Conservation (phyloP, 2,888 invertebrate genomes). For the Meiosimyza decipiens region DNA sequence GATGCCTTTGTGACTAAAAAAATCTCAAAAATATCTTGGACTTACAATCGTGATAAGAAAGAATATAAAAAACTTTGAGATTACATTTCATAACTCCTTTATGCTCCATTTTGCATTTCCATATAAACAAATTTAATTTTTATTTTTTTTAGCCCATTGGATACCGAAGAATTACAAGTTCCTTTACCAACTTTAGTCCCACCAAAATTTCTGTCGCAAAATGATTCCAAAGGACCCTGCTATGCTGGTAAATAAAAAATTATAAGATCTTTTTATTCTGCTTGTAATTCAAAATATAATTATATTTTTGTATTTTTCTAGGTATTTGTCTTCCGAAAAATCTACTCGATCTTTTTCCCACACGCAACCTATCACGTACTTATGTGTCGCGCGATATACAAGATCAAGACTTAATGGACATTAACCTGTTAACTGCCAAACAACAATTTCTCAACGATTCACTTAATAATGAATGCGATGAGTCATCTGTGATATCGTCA, state of each 20-base stretch:
- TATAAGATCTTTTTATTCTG: not conserved
- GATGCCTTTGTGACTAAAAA: too few relatives aligned
- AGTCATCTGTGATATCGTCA: constrained; percentile 64
- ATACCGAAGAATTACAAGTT: constrained; percentile 61
- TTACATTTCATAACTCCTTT: too few relatives aligned
- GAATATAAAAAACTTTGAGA: too few relatives aligned
- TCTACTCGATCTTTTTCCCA: constrained; percentile 64
- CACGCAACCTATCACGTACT: constrained; percentile 60
- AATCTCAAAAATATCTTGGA: too few relatives aligned
- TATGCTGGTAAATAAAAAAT: constrained; percentile 58
- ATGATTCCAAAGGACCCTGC: constrained; percentile 64
- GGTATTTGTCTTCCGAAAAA: constrained; percentile 67
- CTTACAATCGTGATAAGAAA: too few relatives aligned
- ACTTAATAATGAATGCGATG: constrained; percentile 63
- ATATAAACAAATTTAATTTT: not conserved
- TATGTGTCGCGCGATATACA: constrained; percentile 66
- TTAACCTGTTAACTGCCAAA: constrained; percentile 58
- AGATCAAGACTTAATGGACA: constrained; percentile 62
- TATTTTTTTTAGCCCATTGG: constrained; percentile 51
- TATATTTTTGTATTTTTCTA: constrained; percentile 35
- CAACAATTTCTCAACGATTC: constrained; percentile 64
- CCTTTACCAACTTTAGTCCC: constrained; percentile 59
- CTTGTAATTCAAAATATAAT: constrained; percentile 5
- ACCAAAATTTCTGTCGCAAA: constrained; percentile 62
- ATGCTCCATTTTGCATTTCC: not conserved